Base-by-base conservation (phyloP, 2,797 vertebrate species). In the Buphagus erythrorhynchus region DNA sequence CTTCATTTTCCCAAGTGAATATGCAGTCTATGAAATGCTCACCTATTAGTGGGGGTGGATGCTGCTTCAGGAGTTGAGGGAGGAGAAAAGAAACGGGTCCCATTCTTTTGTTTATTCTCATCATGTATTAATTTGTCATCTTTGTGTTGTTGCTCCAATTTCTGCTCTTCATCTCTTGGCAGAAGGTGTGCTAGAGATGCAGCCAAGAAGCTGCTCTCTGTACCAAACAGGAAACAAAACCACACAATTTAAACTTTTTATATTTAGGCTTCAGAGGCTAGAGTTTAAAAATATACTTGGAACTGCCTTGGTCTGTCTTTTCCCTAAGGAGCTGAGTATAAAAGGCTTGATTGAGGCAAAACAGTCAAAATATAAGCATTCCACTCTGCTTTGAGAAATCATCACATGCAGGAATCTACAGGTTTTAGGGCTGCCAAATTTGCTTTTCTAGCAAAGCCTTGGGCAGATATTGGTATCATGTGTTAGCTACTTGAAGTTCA, bases 181-280 rank as follows among this genome's bases (percentile, higher is more conserved):
- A 98, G 96, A 91, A 96, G 97, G 63, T 94, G 88, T 87, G 97
- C 97, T 95, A 98, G 98, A 76, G 97, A 98, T 54, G 98, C 97
- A 83, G 98, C 92, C 85, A 98, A 62, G 6, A 96, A 96, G 16
- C 95, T 97, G n/a, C 96, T 96, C 52, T 94, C 98, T 97, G 86
- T 45, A 89, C 65, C 92, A 96, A 86, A 88, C 3, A 91, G 87
- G 61, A 76, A 91, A 93, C 8, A 90, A 94, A 77, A 49, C 35
- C 55, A 90, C 13, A 90, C 8, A 61, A 79, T 54, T 82, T 71
- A 55, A 62, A 49, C 48, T 73, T 68, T 42, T 58, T 24, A 40
- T 46, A 14, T 63, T 78, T 63, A 72, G 33, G 13, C 17, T 81
- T 79, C 4, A 22, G 62, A 63, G 16, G 57, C 13, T 48, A 42